A percentile compares a stretch with the other conserved stretches of the same genome.
Conservation (phyloP, 2,888 invertebrate species). For the Rutpela maculata region DNA sequence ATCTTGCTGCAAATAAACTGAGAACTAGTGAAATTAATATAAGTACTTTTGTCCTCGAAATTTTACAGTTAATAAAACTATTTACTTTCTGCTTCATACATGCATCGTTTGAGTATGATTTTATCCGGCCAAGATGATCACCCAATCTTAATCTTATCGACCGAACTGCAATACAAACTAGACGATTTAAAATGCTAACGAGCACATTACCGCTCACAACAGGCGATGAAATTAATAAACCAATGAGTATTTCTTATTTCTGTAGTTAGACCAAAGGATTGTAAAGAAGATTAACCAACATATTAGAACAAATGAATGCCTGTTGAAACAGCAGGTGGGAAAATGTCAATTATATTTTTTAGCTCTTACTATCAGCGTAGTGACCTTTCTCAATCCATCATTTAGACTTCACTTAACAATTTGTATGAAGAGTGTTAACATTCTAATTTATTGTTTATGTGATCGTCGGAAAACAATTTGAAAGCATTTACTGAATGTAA, state of each 20-base stretch:
- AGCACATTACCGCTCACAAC: slow-evolving; percentile 10
- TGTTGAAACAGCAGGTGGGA: slow-evolving; percentile 38
- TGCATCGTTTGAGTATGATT: no score
- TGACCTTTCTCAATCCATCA: slow-evolving; percentile 38
- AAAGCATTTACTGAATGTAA: not conserved
- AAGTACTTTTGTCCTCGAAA: no score
- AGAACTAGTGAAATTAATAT: no score
- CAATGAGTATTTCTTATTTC: not conserved
- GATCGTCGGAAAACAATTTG: not conserved
- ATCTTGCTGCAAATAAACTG: no score
- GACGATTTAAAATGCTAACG: no score
- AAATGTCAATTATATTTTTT: slow-evolving; percentile 39
- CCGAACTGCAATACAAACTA: no score
- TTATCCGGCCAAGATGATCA: no score
- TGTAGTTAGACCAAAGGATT: slow-evolving; percentile 19
- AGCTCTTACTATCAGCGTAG: slow-evolving; percentile 23
- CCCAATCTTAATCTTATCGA: no score
- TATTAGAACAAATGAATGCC: slow-evolving; percentile 40
- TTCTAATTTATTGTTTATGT: slow-evolving; percentile 31
- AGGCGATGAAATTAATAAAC: slow-evolving; percentile 25
- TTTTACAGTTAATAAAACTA: no score
- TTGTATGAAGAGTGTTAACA: slow-evolving; percentile 27
- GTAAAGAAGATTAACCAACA: slow-evolving; percentile 17
- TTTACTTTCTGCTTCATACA: no score
- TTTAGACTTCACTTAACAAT: slow-evolving; percentile 31